Percentiles rank a stretch among this genome's conserved stretches.
These are phyloP conservation scores for Listronotus bonariensis DNA, from an alignment of 1,140 invertebrate species.

Conservation along the genomic window DNA sequence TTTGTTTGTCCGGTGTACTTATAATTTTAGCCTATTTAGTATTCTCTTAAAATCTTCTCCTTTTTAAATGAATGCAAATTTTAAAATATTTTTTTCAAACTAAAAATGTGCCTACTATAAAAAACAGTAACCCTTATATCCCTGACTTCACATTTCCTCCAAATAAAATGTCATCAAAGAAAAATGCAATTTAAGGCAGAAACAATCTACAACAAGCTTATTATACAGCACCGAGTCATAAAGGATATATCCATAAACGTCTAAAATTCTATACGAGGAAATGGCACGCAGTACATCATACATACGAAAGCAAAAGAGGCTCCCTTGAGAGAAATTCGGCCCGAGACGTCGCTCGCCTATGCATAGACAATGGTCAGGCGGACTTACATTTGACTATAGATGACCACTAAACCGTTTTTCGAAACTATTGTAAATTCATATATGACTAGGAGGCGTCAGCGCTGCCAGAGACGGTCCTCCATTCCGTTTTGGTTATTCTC, in stretches of 20 bases:
- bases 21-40: no score
- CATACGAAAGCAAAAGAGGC: constrained; percentile 48
- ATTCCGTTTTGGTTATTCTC: constrained; percentile 27
- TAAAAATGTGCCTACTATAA: no score
- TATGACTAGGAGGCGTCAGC: constrained; percentile 43
- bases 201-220: constrained; percentile 20
- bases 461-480: constrained; percentile 40
- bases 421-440: constrained; percentile 51
- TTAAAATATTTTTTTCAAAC: no score
- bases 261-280: constrained; percentile 50
- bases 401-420: constrained; percentile 52
- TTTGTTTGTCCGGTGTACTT: no score
- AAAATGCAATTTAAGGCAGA: constrained; percentile 34
- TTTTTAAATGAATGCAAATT: no score
- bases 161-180: constrained; percentile 28
- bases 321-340: constrained; percentile 49
- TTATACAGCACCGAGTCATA: constrained; percentile 28
- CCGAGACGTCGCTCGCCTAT: constrained; percentile 49
- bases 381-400: constrained; percentile 54
- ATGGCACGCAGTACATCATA: constrained; percentile 52
- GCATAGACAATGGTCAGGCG: constrained; percentile 50
- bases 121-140: no score
- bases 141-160: constrained; percentile 1
- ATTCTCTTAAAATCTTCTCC: no score
- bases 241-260: constrained; percentile 46